These are phyloP conservation scores for Rhynchonema sp. DNA, from an alignment of 2,888 invertebrate species.

Conservation along the genomic window DNA sequence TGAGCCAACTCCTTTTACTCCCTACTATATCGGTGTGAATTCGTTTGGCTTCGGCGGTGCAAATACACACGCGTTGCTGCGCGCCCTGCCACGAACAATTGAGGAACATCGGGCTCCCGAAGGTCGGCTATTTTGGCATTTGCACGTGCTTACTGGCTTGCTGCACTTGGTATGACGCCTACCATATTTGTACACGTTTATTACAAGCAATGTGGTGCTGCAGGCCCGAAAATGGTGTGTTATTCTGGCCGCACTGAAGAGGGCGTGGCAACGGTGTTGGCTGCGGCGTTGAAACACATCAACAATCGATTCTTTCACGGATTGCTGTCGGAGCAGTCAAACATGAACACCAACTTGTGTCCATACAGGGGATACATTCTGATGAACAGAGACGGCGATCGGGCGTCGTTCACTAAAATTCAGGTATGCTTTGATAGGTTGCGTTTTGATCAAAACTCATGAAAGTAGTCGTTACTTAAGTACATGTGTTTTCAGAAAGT, in stretches of 20 bases:
- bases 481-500: slow-evolving; percentile 4
- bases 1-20: slow-evolving; percentile 59
- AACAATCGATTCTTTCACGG: slow-evolving; percentile 18
- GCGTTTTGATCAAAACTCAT: no score
- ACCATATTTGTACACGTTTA: no score
- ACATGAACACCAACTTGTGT: slow-evolving; percentile 46
- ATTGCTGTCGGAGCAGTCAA: slow-evolving; percentile 20
- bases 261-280: background rate
- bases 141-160: no score
- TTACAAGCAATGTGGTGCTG: no score
- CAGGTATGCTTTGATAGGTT: no score
- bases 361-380: slow-evolving; percentile 60
- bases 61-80: slow-evolving; percentile 49
- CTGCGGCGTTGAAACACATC: slow-evolving; percentile 8
- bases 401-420: slow-evolving; percentile 15
- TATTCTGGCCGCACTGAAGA: slow-evolving; percentile 62
- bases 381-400: slow-evolving; percentile 38
- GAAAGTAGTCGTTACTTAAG: no score
- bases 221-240: slow-evolving; percentile 45
- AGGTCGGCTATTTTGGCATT: no score
- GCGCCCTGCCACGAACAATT: background rate
- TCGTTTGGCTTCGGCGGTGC: slow-evolving; percentile 95
- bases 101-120: no score
- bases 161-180: no score
- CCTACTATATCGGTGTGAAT: slow-evolving; percentile 77